These are phyloP conservation scores for Pelecanus crispus DNA, from an alignment of 2,113 vertebrate species.

Conservation along the genomic window DNA sequence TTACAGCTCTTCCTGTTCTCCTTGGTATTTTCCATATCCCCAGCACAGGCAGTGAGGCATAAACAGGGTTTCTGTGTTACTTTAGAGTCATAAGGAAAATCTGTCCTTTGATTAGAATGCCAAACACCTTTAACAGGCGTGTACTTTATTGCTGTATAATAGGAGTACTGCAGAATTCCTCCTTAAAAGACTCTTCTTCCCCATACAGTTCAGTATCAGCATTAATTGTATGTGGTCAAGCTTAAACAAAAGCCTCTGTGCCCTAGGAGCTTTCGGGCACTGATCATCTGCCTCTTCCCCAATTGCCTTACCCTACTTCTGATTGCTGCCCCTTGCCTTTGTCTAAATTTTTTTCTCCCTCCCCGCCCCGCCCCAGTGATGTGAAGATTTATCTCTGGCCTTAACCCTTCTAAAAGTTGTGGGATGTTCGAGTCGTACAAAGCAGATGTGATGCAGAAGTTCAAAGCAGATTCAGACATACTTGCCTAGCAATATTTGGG, in stretches of 20 bases:
- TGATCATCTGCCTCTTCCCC: not conserved
- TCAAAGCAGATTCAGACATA: not conserved
- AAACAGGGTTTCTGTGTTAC: not conserved
- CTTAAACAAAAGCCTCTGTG: not conserved
- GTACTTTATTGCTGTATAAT: not conserved
- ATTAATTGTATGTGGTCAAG: not conserved
- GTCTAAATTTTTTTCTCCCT: not conserved
- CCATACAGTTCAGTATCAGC: not conserved
- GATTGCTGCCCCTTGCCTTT: not conserved
- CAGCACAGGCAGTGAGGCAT: not conserved
- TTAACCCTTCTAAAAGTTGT: not conserved
- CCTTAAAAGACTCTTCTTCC: not conserved
- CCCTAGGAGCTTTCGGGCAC: not conserved
- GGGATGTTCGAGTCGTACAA: not conserved
- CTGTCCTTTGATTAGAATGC: not conserved
- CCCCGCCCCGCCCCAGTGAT: not conserved
- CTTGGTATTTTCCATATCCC: not conserved
- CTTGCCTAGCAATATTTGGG: not conserved
- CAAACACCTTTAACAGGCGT: not conserved
- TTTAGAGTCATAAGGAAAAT: not conserved
- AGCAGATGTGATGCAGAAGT: not conserved
- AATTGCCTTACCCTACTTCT: not conserved
- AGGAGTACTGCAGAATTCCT: not conserved
- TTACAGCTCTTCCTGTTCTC: not conserved
- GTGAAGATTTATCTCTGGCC: not conserved